Conservation (phyloP, 1,140 invertebrate genomes). For the Meloidogyne floridensis region DNA sequence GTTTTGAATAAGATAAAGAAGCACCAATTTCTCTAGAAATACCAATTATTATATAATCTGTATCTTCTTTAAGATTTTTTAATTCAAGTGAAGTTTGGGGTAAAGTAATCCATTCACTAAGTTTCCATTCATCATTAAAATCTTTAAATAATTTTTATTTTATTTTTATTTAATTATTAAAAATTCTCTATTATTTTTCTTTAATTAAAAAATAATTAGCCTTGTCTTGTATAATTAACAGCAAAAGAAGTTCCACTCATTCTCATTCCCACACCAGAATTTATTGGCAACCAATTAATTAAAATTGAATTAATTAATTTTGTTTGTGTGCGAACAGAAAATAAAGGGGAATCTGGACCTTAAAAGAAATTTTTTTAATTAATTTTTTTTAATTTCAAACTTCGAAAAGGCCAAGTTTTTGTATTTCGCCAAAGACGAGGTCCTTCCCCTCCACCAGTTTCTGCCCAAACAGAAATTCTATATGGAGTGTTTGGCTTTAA, state of each 20-base stretch:
- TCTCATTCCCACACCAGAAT: conserved; percentile 27
- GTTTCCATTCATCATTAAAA: conserved; percentile 44
- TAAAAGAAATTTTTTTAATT: conserved; percentile 17
- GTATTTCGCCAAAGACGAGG: conserved; percentile 50
- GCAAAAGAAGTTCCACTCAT: conserved; percentile 62
- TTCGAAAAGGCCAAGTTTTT: conserved; percentile 57
- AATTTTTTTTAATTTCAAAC: conserved; percentile 37
- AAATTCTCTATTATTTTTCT: too few relatives aligned
- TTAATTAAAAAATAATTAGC: background rate
- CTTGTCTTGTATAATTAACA: conserved; percentile 55
- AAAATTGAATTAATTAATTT: conserved; percentile 42
- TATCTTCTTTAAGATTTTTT: conserved; percentile 44
- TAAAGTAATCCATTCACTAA: conserved; percentile 47
- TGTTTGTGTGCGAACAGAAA: conserved; percentile 41
- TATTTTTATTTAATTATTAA: too few relatives aligned
- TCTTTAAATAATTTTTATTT: conserved; percentile 11
- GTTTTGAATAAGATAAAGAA: conserved; percentile 30
- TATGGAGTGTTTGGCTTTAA: conserved; percentile 57
- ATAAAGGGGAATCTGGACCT: conserved; percentile 61
- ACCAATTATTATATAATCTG: conserved; percentile 55
- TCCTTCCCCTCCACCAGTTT: conserved; percentile 64
- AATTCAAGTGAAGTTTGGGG: conserved; percentile 49
- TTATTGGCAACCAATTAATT: conserved; percentile 55
- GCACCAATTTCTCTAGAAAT: conserved; percentile 50
- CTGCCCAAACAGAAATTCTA: conserved; percentile 61